phyloP scores from a whole-genome alignment of 2,113 vertebrate species.

The Myiopsitta monachus region DNA sequence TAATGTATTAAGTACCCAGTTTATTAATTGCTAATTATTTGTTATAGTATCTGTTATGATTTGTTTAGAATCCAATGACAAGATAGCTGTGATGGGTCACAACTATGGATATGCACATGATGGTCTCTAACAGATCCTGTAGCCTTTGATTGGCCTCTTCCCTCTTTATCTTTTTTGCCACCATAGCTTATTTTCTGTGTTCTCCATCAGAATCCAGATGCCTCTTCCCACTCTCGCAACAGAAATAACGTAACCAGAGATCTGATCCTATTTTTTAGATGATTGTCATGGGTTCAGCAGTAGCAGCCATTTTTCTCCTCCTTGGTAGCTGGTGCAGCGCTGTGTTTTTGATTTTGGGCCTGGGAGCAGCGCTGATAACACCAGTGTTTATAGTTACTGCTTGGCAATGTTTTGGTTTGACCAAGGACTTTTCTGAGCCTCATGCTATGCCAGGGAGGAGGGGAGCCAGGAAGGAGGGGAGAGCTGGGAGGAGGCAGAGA shows the following conservation, averaged over 20 bases:
- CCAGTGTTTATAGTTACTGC: too few relatives aligned
- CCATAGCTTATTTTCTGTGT: not conserved
- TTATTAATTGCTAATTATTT: not conserved
- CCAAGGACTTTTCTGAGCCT: too few relatives aligned
- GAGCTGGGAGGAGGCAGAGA: too few relatives aligned
- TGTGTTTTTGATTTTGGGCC: too few relatives aligned
- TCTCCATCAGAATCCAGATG: not conserved
- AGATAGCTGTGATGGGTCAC: not conserved
- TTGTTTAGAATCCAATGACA: not conserved
- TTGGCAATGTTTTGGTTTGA: too few relatives aligned
- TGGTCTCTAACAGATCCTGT: not conserved
- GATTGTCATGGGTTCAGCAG: too few relatives aligned
- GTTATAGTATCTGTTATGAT: not conserved
- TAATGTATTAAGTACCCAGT: not conserved
- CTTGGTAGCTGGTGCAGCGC: too few relatives aligned
- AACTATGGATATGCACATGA: not conserved
- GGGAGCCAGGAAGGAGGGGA: too few relatives aligned
- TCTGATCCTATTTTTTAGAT: not conserved
- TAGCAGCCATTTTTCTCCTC: too few relatives aligned
- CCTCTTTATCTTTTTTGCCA: not conserved
- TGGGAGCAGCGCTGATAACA: too few relatives aligned
- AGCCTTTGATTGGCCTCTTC: not conserved
- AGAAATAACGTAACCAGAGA: not conserved
- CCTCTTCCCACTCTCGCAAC: not conserved
- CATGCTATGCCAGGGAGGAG: too few relatives aligned